Evolutionary conservation across 2,888 invertebrate species (phyloP).

Genomic region (Macaria notata): DNA sequence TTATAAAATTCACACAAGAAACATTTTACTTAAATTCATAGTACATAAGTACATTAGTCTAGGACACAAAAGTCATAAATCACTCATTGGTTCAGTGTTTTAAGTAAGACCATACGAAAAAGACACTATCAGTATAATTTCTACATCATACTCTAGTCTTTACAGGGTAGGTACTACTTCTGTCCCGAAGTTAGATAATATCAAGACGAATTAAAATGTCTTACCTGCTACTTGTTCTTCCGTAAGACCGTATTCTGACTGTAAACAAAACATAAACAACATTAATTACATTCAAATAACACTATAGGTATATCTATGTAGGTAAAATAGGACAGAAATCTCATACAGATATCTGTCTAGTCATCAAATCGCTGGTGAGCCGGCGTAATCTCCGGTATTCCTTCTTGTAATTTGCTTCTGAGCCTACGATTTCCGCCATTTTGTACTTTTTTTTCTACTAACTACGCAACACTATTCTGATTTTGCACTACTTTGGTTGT

Average conservation of each 20-base stretch:
- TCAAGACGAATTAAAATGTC: not conserved
- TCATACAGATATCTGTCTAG: slow-evolving; percentile 86
- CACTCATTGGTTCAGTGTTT: too few species aligned
- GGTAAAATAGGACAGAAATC: not conserved
- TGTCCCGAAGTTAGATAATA: not conserved
- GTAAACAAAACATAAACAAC: slow-evolving; percentile 57
- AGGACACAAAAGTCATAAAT: too few species aligned
- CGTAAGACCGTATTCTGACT: slow-evolving; percentile 93
- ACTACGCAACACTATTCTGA: slow-evolving; percentile 8
- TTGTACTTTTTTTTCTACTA: slow-evolving; percentile 6
- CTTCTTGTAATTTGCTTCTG: slow-evolving; percentile 82
- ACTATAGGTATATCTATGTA: too few species aligned
- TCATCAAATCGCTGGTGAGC: slow-evolving; percentile 85
- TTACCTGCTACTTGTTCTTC: slow-evolving; percentile 94
- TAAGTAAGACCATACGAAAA: too few species aligned
- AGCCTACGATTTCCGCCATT: slow-evolving; percentile 56
- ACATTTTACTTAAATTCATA: too few species aligned
- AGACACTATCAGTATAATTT: too few species aligned
- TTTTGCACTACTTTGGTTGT: not conserved
- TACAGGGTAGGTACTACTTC: too few species aligned
- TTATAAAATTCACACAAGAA: too few species aligned
- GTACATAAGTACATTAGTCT: too few species aligned
- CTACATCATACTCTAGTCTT: too few species aligned
- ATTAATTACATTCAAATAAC: too few species aligned
- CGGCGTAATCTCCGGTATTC: slow-evolving; percentile 87